Base-by-base conservation (phyloP, 2,797 vertebrate genomes). In the Microcaecilia unicolor region DNA sequence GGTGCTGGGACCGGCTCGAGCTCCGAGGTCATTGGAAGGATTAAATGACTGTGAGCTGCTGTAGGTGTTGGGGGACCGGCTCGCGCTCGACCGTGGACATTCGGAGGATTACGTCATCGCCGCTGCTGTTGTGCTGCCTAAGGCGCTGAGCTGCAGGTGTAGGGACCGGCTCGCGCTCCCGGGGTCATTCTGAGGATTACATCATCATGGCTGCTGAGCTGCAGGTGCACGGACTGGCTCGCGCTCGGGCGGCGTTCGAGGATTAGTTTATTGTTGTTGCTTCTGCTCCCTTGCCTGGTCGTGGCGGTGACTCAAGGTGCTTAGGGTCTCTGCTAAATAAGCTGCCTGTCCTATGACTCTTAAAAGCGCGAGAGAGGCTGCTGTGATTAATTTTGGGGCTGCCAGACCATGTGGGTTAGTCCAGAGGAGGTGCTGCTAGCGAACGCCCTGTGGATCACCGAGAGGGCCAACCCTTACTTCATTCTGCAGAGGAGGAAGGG, bases 381-480 rank as follows among this genome's bases (percentile, higher is more conserved):
- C 6, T 35, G 10, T 27, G 22, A 20, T 22, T 8, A 8, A 9
- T 11, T 17, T 9, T 4, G 42, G 64, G 75, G 32, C 55, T n/a
- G n/a, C 18, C 19, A 13, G 9, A 32, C 18, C 22, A 98, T 98
- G 94, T 98, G 93, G 94, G 79, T 96, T 68, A 91, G 90, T 71
- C 93, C 93, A 19, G 93, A 94, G 62, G 94, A 98, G 70, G 94
- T 98, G 76, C 58, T 95, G 72, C 72, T 96, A 83, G 92, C 93
- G 11, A 88, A 91, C 48, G 94, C 93, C 6, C 70, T 98, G 34
- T 98, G 94, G 93, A 79, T 94, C 76, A 95, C 91, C 10, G 94
- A 98, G 76, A 72, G 93, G 57, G 93, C 93, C 8, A 98, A 98
- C 61, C 94, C 94, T 0, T 98, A 93, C 60, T 98, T 98, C 83